Conservation (phyloP, 2,888 invertebrate species). For the Parnassius orleans region DNA sequence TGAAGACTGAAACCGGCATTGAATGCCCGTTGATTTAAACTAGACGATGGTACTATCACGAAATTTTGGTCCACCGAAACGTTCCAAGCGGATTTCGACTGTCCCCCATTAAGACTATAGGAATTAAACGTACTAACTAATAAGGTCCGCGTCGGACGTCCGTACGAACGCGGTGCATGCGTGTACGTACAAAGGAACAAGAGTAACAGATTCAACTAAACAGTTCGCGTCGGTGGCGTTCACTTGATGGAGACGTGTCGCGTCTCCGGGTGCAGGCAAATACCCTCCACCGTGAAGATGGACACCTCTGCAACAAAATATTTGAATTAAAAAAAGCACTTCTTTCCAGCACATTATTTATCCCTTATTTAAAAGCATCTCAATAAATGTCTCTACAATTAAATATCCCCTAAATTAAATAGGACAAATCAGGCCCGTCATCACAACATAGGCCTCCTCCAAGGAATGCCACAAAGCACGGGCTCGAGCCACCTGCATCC, state of each 20-base stretch:
- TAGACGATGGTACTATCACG: constrained; percentile 58
- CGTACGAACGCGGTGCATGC: constrained; percentile 6
- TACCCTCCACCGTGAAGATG: constrained; percentile 96
- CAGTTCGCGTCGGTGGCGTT: constrained; percentile 37
- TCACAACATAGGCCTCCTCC: too few species aligned
- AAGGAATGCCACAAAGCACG: too few species aligned
- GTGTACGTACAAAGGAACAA: constrained; percentile 35
- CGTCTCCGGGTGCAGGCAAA: constrained; percentile 91
- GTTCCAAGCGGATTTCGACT: constrained; percentile 54
- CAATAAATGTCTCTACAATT: too few species aligned
- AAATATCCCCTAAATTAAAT: too few species aligned
- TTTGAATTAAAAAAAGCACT: not conserved
- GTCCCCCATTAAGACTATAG: constrained; percentile 57
- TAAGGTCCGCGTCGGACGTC: constrained; percentile 24
- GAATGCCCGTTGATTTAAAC: constrained; percentile 53
- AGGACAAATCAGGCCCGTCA: too few species aligned
- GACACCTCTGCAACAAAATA: constrained; percentile 90
- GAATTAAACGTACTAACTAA: constrained; percentile 65
- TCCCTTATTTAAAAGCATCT: too few species aligned
- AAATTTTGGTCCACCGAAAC: constrained; percentile 66
- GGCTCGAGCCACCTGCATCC: too few species aligned
- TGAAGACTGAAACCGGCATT: constrained; percentile 57
- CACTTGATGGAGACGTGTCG: constrained; percentile 80
- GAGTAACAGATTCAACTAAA: constrained; percentile 49
- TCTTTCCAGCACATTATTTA: too few species aligned